Evolutionary conservation across 2,797 vertebrate genomes (phyloP), one percentile per base, ranked within the genome.

Genomic region (Paedocypris micromegethes): DNA sequence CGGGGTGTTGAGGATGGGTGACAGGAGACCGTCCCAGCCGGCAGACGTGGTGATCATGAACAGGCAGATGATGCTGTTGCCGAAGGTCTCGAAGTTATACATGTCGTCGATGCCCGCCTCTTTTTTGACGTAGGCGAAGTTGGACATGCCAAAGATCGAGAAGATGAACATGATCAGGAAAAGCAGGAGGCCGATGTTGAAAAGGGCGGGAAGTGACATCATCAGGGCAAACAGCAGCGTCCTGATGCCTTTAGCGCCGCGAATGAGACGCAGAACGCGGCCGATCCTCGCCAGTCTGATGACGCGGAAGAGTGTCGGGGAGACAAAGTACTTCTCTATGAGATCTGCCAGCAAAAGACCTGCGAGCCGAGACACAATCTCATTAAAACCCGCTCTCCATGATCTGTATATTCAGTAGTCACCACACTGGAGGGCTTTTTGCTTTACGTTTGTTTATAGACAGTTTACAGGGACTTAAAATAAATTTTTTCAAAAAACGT

Each of bases 131-230:
- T 97, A 97, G 41, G 90, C 94, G 0, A 98, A 98, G 84, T 97
- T 97, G 37, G 93, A 94, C 96, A 98, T 98, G 48, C 94, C 95
- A 0, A 98, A 97, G 80, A 98, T 96, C 58, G 94, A 95, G 83
- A 93, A 98, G 70, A 97, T 96, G 68, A 98, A 98, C 93, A 98
- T 98, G 76, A 98, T 94, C 0, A 98, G 87, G 84, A 97, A 97
- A 47, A 97, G 93, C 2, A 98, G 89, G 2, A 97, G 92, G 53
- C 94, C 95, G 0, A 98, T 97, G 84, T 98, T 98, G 83, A 97
- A 97, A 47, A 98, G 90, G 45, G 96, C 96, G 0, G 95, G 96
- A 76, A 98, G 91, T 0, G 95, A 98, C 95, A 96, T 97, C 95
- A 97, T 97, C 64, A 97, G 84, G 3, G 94, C 94, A 0, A 96